A percentile compares a stretch with the other conserved stretches of the same genome.
phyloP scores from a whole-genome alignment of 30 jellyfish, hydroid and myxozoan species.

The Turritopsis dohrnii region DNA sequence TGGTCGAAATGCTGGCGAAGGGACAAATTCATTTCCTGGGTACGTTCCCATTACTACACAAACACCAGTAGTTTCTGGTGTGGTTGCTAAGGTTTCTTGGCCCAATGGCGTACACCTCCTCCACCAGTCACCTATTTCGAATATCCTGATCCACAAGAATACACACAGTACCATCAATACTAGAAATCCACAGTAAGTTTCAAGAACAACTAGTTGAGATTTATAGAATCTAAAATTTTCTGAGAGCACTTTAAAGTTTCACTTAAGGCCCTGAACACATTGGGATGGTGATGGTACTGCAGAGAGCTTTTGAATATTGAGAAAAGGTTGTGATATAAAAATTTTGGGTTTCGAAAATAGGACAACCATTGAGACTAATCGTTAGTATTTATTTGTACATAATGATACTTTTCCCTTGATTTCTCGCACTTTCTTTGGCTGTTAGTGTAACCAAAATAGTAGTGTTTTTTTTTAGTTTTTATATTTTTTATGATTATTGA shows the following conservation, averaged over 20 bases:
- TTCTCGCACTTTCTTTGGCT: neutral
- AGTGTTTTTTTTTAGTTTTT: neutral
- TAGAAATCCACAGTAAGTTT: neutral
- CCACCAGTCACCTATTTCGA: slow-evolving; percentile 86
- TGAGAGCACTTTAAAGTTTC: too few relatives aligned
- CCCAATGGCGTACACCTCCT: slow-evolving; percentile 82
- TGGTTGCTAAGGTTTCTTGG: slow-evolving; percentile 94
- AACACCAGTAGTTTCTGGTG: slow-evolving; percentile 50
- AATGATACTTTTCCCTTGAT: too few relatives aligned
- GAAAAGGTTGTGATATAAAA: neutral
- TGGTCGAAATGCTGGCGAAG: slow-evolving; percentile 28
- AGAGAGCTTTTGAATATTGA: neutral
- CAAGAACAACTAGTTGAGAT: neutral
- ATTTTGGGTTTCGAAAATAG: neutral
- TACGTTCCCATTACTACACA: slow-evolving; percentile 89
- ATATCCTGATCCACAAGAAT: slow-evolving; percentile 77
- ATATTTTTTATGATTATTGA: neutral
- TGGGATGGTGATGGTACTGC: too few relatives aligned
- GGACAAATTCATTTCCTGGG: slow-evolving; percentile 35
- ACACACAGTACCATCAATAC: slow-evolving; percentile 26
- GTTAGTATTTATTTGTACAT: neutral
- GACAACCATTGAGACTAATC: neutral
- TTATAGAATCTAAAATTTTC: too few relatives aligned
- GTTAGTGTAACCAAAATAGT: neutral
- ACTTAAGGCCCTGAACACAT: too few relatives aligned